These are phyloP conservation scores for Elachura formosa DNA, from an alignment of 2,113 vertebrate genomes.

Conservation along the genomic window DNA sequence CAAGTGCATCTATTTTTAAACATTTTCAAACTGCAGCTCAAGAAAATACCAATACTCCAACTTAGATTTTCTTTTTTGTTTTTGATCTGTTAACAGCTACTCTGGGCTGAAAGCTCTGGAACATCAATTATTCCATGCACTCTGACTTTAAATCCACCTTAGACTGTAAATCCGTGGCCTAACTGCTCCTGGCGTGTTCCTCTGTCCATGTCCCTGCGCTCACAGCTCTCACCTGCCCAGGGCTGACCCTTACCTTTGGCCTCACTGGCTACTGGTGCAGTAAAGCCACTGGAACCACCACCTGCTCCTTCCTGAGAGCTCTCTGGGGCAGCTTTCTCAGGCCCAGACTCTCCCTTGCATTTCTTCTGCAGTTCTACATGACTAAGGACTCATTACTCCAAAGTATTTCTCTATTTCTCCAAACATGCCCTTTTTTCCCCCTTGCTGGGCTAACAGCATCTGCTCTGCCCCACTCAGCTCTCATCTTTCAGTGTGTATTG, in stretches of 20 bases:
- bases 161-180: neutral
- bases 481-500: accelerated
- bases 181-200: neutral
- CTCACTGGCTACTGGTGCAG: neutral
- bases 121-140: neutral
- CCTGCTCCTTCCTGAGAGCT: neutral
- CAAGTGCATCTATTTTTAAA: neutral
- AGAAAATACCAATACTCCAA: neutral
- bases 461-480: neutral
- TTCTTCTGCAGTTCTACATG: neutral
- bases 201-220: neutral
- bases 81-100: neutral
- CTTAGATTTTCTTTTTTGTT: neutral
- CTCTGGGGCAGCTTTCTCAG: neutral
- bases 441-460: neutral
- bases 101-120: neutral
- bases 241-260: neutral
- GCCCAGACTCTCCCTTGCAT: neutral
- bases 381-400: neutral
- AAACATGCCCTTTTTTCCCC: neutral
- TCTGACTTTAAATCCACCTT: neutral
- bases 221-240: neutral
- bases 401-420: neutral
- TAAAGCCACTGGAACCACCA: neutral
- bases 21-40: neutral